Percentiles rank a stretch among this genome's conserved stretches.
These are phyloP conservation scores for Leptopilina clavipes DNA, from an alignment of 1,140 invertebrate species.

Conservation along the genomic window DNA sequence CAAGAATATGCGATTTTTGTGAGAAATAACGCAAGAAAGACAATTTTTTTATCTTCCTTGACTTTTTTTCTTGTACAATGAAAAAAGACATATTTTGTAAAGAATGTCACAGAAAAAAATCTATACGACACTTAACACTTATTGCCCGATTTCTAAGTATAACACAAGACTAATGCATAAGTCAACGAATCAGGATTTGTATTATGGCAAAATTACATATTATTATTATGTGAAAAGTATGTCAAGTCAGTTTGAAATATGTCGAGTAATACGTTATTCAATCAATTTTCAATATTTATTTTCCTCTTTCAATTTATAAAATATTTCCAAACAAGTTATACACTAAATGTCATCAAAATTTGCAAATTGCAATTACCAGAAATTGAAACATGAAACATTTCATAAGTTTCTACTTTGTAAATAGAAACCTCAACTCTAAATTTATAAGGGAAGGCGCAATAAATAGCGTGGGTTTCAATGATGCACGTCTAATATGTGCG, in stretches of 20 bases:
- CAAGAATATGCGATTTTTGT: too few species aligned
- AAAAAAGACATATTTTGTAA: too few species aligned
- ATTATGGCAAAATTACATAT: slow-evolving; percentile 11
- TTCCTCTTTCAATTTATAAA: not conserved
- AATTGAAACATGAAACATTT: too few species aligned
- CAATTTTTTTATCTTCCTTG: too few species aligned
- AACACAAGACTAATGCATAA: not conserved
- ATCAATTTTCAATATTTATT: not conserved
- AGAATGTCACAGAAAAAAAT: not conserved
- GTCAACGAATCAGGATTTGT: slow-evolving; percentile 16
- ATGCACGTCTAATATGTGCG: not conserved
- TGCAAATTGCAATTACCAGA: not conserved
- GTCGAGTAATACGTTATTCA: not conserved
- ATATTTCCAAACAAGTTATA: not conserved
- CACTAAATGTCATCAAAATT: not conserved
- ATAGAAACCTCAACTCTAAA: too few species aligned
- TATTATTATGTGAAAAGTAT: slow-evolving; percentile 29
- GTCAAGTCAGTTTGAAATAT: slow-evolving; percentile 17
- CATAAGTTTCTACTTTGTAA: too few species aligned
- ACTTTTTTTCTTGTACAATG: too few species aligned
- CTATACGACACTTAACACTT: not conserved
- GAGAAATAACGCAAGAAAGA: too few species aligned
- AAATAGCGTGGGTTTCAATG: slow-evolving; percentile 7
- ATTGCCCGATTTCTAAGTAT: not conserved
- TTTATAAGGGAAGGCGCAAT: not conserved